Percentiles rank a stretch among this genome's conserved stretches.
These are phyloP conservation scores for Hemitrygon akajei DNA, from an alignment of 2,797 vertebrate genomes.

Conservation along the genomic window DNA sequence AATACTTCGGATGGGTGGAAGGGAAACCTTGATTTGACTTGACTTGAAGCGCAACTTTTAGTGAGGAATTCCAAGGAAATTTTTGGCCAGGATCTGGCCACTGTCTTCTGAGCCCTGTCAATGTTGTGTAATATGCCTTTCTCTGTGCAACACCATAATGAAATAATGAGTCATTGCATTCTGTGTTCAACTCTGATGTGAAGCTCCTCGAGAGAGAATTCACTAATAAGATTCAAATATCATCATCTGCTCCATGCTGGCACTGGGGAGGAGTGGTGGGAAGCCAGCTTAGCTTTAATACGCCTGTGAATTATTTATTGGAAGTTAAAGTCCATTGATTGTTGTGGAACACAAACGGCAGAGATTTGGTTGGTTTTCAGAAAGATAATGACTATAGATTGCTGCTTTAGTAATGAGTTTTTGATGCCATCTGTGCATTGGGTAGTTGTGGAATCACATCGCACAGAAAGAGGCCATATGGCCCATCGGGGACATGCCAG, in stretches of 20 bases:
- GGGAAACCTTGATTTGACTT: no score
- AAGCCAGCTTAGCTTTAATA: slow-evolving; percentile 18
- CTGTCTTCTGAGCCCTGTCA: neutral
- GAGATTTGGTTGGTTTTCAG: slow-evolving; percentile 14
- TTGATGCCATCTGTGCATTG: slow-evolving; percentile 6
- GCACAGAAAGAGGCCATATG: neutral
- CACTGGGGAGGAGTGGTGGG: neutral
- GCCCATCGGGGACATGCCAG: neutral
- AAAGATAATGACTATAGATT: slow-evolving; percentile 21
- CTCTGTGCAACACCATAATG: neutral
- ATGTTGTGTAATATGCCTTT: neutral
- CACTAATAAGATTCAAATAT: slow-evolving; percentile 2
- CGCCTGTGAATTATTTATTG: slow-evolving; percentile 24
- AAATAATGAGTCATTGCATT: slow-evolving; percentile 22
- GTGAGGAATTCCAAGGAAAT: neutral
- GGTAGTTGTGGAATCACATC: neutral
- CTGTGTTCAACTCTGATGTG: slow-evolving; percentile 10
- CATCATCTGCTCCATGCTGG: slow-evolving; percentile 19
- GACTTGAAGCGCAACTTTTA: neutral
- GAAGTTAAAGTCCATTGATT: slow-evolving; percentile 27
- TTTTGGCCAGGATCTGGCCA: neutral
- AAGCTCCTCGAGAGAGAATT: slow-evolving; percentile 1
- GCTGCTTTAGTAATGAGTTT: slow-evolving; percentile 16
- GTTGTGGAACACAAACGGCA: neutral
- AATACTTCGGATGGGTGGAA: no score